Evolutionary conservation across 2,888 invertebrate genomes (phyloP), one percentile per base, ranked within the genome.

Genomic region (Oscheius sp.): DNA sequence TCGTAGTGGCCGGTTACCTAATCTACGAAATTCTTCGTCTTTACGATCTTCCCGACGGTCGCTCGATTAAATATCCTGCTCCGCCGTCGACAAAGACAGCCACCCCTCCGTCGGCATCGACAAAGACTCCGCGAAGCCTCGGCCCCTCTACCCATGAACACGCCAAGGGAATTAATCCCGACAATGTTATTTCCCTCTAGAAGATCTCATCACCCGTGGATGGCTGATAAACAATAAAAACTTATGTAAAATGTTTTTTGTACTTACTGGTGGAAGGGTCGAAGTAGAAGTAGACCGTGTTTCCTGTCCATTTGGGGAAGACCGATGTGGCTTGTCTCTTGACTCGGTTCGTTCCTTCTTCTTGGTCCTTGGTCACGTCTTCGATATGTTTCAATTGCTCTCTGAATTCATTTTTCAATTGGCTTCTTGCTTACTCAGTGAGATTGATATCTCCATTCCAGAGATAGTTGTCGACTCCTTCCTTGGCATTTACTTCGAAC

Each of bases 211-310:
- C 35, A 35, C 35, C 35, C 35, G 35, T 35, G 35, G 35, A 35
- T 35, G 35, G 35, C 35, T 35, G 35, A 35, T 35, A 35, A 35
- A 9, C 3, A 35, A 6, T 6, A 35, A 35, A 35, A 35, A 9
- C 9, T 35, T 9, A 35, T 35, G 35, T 35, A 35, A 35, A 6
- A 35, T 6, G 9, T 9, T 35, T 35, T 35, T 35, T 35, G 35
- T 3, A 13, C 9, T 21, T 13, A 72, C 76, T 58, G 0, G 76
- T 3, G 12, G 68, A 27, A 7, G 68, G n/a, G 23, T 78, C 78
- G n/a, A 76, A 77, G 63, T 76, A 78, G 59, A 73, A 80, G 59
- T 75, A 66, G 29, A 80, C 73, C 21, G 53, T 70, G 18, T 77
- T 77, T 5, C 45, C 46, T 1, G 78, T 71, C 80, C 80, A 80